Percentiles rank a stretch among this genome's conserved stretches.
phyloP scores from a whole-genome alignment of 2,797 vertebrate species.

The Pipistrellus pygmaeus region DNA sequence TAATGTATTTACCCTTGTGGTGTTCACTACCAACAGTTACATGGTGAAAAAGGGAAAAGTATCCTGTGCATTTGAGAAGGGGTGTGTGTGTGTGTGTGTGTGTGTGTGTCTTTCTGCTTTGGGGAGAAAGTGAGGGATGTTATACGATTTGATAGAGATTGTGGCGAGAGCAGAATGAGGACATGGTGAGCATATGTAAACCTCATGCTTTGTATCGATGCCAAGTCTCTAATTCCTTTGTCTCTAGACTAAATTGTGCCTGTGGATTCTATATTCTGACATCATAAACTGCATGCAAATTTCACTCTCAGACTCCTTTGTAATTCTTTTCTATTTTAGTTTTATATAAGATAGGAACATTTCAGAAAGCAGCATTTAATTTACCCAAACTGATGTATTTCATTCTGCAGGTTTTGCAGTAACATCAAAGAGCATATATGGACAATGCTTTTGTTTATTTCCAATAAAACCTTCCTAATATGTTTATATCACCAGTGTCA shows the following conservation, averaged over 20 bases:
- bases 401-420: not conserved
- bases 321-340: not conserved
- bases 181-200: too few species aligned
- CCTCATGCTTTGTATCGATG: fast-evolving
- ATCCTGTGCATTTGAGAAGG: not conserved
- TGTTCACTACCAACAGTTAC: not conserved
- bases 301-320: not conserved
- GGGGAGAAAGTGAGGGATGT: not conserved
- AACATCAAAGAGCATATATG: not conserved
- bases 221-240: not conserved
- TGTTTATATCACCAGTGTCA: conserved; percentile 37
- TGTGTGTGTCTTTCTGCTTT: not conserved
- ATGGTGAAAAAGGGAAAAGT: not conserved
- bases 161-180: fast-evolving
- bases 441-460: not conserved
- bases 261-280: not conserved
- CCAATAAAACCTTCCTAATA: not conserved
- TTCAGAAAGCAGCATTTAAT: not conserved
- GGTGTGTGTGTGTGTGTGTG: not conserved
- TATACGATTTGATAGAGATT: not conserved
- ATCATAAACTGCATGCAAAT: not conserved
- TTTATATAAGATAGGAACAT: not conserved
- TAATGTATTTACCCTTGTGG: not conserved
- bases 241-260: not conserved
- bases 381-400: not conserved